A percentile compares a stretch with the other conserved stretches of the same genome.
These are phyloP conservation scores for Acromyrmex heyeri DNA, from an alignment of 1,140 invertebrate genomes.

Conservation along the genomic window DNA sequence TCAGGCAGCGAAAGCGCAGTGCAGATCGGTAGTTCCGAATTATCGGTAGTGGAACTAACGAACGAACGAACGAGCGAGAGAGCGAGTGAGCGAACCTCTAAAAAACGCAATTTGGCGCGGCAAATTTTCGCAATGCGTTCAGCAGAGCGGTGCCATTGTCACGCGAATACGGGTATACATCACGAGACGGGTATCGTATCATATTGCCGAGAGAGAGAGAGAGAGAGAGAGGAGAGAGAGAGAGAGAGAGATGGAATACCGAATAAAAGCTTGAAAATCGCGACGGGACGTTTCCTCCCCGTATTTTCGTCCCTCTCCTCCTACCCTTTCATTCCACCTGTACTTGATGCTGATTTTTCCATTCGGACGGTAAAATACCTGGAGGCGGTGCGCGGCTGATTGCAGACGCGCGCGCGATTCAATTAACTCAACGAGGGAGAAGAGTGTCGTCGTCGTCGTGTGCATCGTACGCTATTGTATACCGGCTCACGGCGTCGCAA, in stretches of 20 bases:
- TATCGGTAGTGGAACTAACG: constrained; percentile 37
- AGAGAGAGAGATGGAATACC: background rate
- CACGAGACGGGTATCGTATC: constrained; percentile 42
- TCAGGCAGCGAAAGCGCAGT: constrained; percentile 26
- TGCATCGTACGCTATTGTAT: constrained; percentile 20
- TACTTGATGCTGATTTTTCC: constrained; percentile 60
- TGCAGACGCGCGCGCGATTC: constrained; percentile 54
- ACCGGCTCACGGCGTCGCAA: constrained; percentile 29
- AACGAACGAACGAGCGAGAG: background rate
- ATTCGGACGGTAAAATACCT: constrained; percentile 51
- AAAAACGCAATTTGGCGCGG: constrained; percentile 61
- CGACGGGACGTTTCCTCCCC: constrained; percentile 14
- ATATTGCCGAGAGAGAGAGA: constrained; percentile 6
- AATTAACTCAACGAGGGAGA: constrained; percentile 57
- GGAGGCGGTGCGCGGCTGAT: constrained; percentile 56
- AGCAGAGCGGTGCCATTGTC: constrained; percentile 51
- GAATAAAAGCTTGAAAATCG: constrained; percentile 61
- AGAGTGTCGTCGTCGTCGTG: constrained; percentile 35
- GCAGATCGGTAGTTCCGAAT: constrained; percentile 42
- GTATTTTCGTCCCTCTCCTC: background rate
- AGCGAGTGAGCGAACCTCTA: constrained; percentile 39
- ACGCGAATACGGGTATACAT: constrained; percentile 36
- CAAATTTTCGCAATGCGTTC: constrained; percentile 61
- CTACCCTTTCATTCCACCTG: background rate
- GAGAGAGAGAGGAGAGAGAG: too few relatives aligned